Conservation (phyloP, 2,888 invertebrate genomes). For the Scaptomyza flava region DNA sequence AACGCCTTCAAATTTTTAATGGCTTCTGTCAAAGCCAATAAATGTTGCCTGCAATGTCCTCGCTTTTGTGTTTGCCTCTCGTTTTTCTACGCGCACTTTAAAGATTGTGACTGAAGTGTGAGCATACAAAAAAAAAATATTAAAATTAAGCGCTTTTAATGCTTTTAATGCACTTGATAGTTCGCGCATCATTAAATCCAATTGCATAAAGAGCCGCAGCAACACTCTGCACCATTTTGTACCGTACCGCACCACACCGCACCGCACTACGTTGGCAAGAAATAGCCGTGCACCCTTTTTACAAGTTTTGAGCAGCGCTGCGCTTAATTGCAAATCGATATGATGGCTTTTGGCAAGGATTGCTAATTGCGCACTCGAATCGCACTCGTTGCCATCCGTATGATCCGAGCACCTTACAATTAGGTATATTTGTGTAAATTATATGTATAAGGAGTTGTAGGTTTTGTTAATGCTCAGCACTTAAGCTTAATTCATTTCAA, state of each 20-base stretch:
- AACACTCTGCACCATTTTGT: background rate
- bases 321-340: constrained; percentile 74
- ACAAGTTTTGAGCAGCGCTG: constrained; percentile 29
- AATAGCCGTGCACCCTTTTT: constrained; percentile 41
- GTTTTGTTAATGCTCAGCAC: constrained; percentile 17
- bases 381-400: constrained; percentile 16
- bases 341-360: constrained; percentile 37
- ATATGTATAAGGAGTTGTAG: constrained; percentile 15
- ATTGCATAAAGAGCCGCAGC: constrained; percentile 51
- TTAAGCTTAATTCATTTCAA: constrained; percentile 23
- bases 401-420: constrained; percentile 20
- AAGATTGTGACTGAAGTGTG: constrained; percentile 34
- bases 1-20: constrained; percentile 64
- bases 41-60: constrained; percentile 52
- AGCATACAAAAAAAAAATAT: constrained; percentile 31
- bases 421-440: constrained; percentile 46
- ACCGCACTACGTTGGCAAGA: constrained; percentile 18
- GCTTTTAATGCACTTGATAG: constrained; percentile 73
- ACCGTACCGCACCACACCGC: background rate
- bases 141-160: constrained; percentile 32
- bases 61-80: constrained; percentile 30
- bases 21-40: constrained; percentile 75
- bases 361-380: constrained; percentile 63
- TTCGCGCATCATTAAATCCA: constrained; percentile 75
- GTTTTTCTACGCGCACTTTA: constrained; percentile 30